These are phyloP conservation scores for Chelonus formosanus DNA, from an alignment of 2,888 invertebrate species.

Conservation along the genomic window DNA sequence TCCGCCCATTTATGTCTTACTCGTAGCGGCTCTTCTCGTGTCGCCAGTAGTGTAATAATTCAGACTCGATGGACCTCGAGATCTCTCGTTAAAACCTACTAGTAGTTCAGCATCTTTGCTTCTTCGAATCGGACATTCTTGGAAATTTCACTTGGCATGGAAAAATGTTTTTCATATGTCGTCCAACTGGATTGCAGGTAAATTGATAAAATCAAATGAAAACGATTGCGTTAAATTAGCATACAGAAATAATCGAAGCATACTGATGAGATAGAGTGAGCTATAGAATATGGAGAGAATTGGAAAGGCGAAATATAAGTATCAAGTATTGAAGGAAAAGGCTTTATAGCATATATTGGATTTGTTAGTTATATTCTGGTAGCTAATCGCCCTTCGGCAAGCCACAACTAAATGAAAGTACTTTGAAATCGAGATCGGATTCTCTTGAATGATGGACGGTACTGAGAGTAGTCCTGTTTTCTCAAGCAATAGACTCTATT, in stretches of 20 bases:
- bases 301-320: conserved; percentile 18
- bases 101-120: too few relatives aligned
- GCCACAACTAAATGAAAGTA: conserved; percentile 45
- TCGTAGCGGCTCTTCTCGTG: conserved; percentile 28
- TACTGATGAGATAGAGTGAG: conserved; percentile 15
- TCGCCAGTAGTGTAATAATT: conserved; percentile 45
- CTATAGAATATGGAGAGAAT: conserved; percentile 7
- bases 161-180: conserved; percentile 3
- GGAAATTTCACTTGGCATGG: neutral
- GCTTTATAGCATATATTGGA: neutral
- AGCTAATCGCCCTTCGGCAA: conserved; percentile 43
- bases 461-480: conserved; percentile 17
- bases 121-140: neutral
- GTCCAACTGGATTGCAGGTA: neutral
- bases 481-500: conserved; percentile 32
- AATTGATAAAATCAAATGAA: conserved; percentile 30
- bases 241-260: neutral
- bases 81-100: conserved; percentile 2
- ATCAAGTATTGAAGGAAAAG: conserved; percentile 10
- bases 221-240: conserved; percentile 8
- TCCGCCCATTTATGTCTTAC: conserved; percentile 48
- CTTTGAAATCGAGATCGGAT: conserved; percentile 20
- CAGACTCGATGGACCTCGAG: conserved; percentile 33
- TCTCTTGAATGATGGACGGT: conserved; percentile 16
- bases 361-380: conserved; percentile 7